These are phyloP conservation scores for Malacoraja senta DNA, from an alignment of 2,797 vertebrate genomes.

Conservation along the genomic window DNA sequence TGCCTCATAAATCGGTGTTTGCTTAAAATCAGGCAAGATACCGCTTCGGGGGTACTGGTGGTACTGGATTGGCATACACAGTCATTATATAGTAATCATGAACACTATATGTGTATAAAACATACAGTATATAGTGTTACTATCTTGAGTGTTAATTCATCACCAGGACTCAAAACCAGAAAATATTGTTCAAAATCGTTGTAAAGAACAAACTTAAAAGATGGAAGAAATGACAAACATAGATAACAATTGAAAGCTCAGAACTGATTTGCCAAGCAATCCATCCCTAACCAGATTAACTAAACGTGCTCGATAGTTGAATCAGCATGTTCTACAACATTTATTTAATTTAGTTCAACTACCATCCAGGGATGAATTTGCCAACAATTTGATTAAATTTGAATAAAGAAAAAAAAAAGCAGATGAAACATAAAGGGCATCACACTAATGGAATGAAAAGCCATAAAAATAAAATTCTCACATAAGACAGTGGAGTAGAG, in stretches of 20 bases:
- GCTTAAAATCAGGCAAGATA: too few species aligned
- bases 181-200: neutral
- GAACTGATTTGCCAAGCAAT: neutral
- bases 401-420: neutral
- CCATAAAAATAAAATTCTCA: neutral
- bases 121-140: neutral
- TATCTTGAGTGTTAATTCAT: neutral
- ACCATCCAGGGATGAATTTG: too few species aligned
- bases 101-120: too few species aligned
- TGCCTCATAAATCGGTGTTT: too few species aligned
- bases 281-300: too few species aligned
- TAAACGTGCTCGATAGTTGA: too few species aligned
- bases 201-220: neutral
- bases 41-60: too few species aligned
- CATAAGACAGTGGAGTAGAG: neutral
- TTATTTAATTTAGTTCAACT: too few species aligned
- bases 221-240: neutral
- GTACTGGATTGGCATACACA: too few species aligned
- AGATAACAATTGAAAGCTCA: neutral
- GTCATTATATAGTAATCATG: too few species aligned
- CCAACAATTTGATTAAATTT: neutral
- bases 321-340: too few species aligned
- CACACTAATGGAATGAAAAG: neutral
- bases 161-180: neutral
- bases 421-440: neutral